Evolutionary conservation across 2,888 invertebrate genomes (phyloP), one percentile per base, ranked within the genome.

Genomic region (Dione juno): DNA sequence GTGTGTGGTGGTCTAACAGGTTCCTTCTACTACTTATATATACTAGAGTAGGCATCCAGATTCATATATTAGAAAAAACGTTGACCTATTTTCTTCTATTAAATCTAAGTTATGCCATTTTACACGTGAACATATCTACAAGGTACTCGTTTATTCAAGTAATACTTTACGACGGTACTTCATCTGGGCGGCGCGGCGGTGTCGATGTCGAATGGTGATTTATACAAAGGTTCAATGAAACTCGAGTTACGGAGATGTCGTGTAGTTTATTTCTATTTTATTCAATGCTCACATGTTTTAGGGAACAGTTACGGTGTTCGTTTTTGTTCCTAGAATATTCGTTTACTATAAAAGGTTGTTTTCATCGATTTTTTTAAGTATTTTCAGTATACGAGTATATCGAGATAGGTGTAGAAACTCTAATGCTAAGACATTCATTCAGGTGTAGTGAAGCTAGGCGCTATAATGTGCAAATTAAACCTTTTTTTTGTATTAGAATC

Each of bases 231-330:
- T 50, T 35, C 50, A 64, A 50, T 64, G 63, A 35, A 64, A 35
- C 13, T 64, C 37, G 63, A 37, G 48, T 64, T 48, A 64, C 35
- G 13, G 53, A 40, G 40, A 50, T 43, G 66, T 66, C 63, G 53
- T 53, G 64, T 61, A 66, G 53, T 69, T 72, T 72, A 72, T 63
- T 63, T 57, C 57, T 57, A 54, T 69, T 72, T 72, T 66, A 72
- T 69, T 69, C 69, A 69, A 40, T 28, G n/a, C 11, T 52, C 2
- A 43, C 41, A 66, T 40, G 50, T 48, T 59, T 52, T 52, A 41
- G 50, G 50, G 59, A 67, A 59, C 13, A 52, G n/a, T 50, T 52
- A 28, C 9, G 54, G n/a, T 45, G 28, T 41, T 43, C 41, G 28
- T 5, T 3, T 41, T 43, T 21, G 28, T 5, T 3, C 28, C 45